Base-by-base conservation (phyloP, 1,140 invertebrate genomes). In the Mya arenaria region DNA sequence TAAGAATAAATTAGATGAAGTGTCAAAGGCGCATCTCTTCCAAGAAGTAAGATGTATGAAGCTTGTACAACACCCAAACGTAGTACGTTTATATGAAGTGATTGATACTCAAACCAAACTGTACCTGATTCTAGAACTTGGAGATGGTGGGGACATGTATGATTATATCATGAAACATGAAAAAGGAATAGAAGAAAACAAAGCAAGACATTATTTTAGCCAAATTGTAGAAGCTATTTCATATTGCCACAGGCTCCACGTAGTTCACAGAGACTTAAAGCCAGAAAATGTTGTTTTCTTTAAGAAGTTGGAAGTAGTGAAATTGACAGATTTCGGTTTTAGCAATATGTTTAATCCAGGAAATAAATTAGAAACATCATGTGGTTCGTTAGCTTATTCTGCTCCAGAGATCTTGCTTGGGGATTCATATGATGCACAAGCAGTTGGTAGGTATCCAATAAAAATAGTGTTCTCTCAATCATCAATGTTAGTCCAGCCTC, bases 281-380 rank as follows among this genome's bases (percentile, higher is more conserved):
- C 98, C 98, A 23, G 99, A 99, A 93, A 99, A 99, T 94, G 98
- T 99, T 60, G 97, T 99, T 3, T 99, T 99, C 93, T 99, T 99
- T 92, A 97, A 99, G 93, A 98, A 98, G 93, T 94, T 98, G 79
- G 98, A 98, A 62, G 95, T 98, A 90, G 99, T 99, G 3, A 99
- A 99, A 94, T 94, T 99, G 73, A 99, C 99, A 65, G 99, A 99
- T 93, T 99, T 99, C 94, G 99, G 99, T 44, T 99, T 99, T 93
- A 99, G 98, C 92, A 95, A 96, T 90, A 94, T 97, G 92, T 99
- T 99, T 93, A 97, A 96, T 90, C 98, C 98, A 34, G 98, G 98
- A 13, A 97, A 99, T 93, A 99, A 99, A 92, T 93, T 99, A 86
- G 97, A 99, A 93, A 99, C 99, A 23, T 99, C 98, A 6, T 99